Evolutionary conservation across 2,113 vertebrate species (phyloP), one percentile per base, ranked within the genome.

Genomic region (Coreoperca whiteheadi): DNA sequence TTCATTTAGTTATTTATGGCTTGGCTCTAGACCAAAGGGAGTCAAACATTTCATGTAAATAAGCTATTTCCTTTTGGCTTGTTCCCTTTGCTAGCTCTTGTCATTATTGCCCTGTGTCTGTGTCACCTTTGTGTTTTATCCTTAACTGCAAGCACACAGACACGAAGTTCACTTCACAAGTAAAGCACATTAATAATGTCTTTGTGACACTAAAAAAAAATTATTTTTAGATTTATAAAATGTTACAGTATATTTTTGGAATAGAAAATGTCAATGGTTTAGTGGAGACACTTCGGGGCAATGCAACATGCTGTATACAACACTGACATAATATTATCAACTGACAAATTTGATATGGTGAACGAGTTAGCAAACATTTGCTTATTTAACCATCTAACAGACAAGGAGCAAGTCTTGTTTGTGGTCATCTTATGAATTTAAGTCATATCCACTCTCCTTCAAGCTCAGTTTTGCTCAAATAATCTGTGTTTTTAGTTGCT

Each of bases 21-120:
- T 54, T 78, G 74, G 77, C 78, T 85, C 11, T 11, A 6, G 56
- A 86, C 89, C 48, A 82, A 79, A 79, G 69, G 69, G 65, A 79
- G 61, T 81, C 79, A 61, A 56, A 77, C 50, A 69, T 83, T 51
- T 84, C 56, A 54, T 54, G 70, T 83, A 89, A 87, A 94, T 71
- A 90, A 51, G 82, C 70, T 78, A 77, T 89, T 88, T 89, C 72
- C 77, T 65, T 51, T 69, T 69, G 84, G 70, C 82, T 57, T 48
- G 18, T 79, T 76, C 79, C 50, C 78, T 78, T 68, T 92, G 81
- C 88, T 84, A 87, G 30, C 60, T 79, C 71, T 73, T 1, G 4
- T 78, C 30, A 61, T 79, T 70, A 77, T 46, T 71, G 50, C 63
- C 75, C 50, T 28, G 20, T 20, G 41, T 64, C 54, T 65, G 74